These are phyloP conservation scores for Cephus sareptanus DNA, from an alignment of 2,888 invertebrate genomes.

Conservation along the genomic window DNA sequence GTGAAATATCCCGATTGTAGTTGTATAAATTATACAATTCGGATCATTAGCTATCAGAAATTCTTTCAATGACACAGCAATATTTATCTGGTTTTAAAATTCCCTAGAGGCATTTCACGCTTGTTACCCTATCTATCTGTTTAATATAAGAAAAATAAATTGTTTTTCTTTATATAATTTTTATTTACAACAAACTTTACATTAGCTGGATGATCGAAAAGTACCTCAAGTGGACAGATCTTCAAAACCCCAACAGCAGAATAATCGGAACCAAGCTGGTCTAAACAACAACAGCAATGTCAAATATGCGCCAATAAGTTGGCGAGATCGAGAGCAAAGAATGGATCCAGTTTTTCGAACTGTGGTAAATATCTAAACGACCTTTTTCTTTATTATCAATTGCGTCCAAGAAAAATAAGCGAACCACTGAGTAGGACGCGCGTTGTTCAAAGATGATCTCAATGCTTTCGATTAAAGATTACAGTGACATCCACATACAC, in stretches of 20 bases:
- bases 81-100: not conserved
- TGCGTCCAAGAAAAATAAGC: not conserved
- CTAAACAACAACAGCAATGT: conserved; percentile 26
- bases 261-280: not conserved
- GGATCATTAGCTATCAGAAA: not conserved
- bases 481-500: not conserved
- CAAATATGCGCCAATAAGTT: conserved; percentile 37
- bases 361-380: conserved; percentile 39
- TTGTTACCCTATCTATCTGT: not conserved
- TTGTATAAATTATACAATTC: not conserved
- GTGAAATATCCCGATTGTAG: not conserved
- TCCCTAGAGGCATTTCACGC: not conserved
- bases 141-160: not conserved
- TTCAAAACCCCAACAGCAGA: conserved; percentile 40
- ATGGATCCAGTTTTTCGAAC: conserved; percentile 57
- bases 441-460: not conserved
- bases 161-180: not conserved
- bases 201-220: conserved; percentile 46
- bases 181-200: not conserved
- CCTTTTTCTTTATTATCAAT: not conserved
- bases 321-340: conserved; percentile 52
- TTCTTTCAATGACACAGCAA: not conserved
- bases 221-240: conserved; percentile 56
- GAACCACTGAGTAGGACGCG: not conserved
- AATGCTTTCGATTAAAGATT: not conserved